phyloP scores from a whole-genome alignment of 2,797 vertebrate species.

The Alosa sapidissima region DNA sequence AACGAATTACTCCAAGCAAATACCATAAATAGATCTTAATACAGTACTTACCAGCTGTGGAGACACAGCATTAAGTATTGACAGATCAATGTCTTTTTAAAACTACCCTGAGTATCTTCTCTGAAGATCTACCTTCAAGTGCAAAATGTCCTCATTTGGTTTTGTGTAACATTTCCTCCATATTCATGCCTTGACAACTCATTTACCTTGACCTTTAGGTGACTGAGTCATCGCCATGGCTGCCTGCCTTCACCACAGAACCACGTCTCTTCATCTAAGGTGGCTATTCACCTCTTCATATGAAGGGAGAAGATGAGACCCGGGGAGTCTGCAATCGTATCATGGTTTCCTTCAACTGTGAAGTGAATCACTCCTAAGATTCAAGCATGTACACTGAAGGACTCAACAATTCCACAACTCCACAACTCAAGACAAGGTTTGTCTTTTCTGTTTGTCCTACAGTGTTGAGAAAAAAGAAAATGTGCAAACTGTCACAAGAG shows the following conservation, averaged over 20 bases:
- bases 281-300: background rate
- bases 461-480: conserved; percentile 13
- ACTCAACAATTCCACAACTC: no score
- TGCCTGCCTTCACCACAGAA: background rate
- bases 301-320: background rate
- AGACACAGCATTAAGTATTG: background rate
- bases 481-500: conserved; percentile 25
- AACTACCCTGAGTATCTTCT: conserved; percentile 15
- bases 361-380: background rate
- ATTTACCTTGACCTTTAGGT: background rate
- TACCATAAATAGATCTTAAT: conserved; percentile 2
- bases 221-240: conserved; percentile 7
- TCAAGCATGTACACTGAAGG: background rate
- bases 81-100: background rate
- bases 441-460: conserved; percentile 20
- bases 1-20: conserved; percentile 13
- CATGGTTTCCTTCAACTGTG: background rate
- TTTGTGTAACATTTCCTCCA: conserved; percentile 10
- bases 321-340: background rate
- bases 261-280: background rate
- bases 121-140: background rate
- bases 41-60: background rate
- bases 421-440: background rate
- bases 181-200: background rate
- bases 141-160: conserved; percentile 12